Base-by-base conservation (phyloP, 1,140 invertebrate genomes). In the Pemphigus obesinymphae region DNA sequence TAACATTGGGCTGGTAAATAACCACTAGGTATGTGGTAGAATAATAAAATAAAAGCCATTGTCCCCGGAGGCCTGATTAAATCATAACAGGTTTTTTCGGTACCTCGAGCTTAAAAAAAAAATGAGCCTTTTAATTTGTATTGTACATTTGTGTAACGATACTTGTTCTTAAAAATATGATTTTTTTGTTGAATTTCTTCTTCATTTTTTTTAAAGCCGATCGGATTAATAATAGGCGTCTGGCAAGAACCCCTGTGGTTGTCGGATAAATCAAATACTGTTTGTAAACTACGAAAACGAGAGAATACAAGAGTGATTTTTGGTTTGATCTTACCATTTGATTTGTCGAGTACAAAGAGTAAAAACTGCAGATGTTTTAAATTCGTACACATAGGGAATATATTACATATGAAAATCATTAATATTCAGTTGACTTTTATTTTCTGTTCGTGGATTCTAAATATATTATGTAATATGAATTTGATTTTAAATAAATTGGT, bases 31-130 rank as follows among this genome's bases (percentile, higher is more conserved):
- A 80, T 20, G 13, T 63, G 76, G 40, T 61, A 17, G 31, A 76
- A 78, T 78, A 78, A 78, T 75, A 58, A 78, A 78, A 78, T 80
- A 63, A 80, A 61, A 80, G 37, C 76, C 23, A 80, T 80, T 80
- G 76, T 80, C 55, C 76, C 76, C 55, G 26, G 76, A 63, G 76
- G 76, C 50, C 40, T 63, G 76, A 80, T 80, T 80, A 80, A 80
- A 80, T 80, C 55, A 80, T 58, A 61, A 80, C 76, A 45, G 55
- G 76, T 80, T 80, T 58, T 73, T 80, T 76, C 13, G 53, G 76
- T 80, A 45, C 76, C 55, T n/a, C 55, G 2, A 80, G 37, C 23
- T 45, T 63, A 40, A 43, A 78, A 78, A n/a, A n/a, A 26, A 80
- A 80, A 45, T 45, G 15, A 63, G 34, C 76, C 55, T 80, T 80